A percentile compares a stretch with the other conserved stretches of the same genome.
Conservation (phyloP, 2,888 invertebrate species). For the Zonitis immaculata region DNA sequence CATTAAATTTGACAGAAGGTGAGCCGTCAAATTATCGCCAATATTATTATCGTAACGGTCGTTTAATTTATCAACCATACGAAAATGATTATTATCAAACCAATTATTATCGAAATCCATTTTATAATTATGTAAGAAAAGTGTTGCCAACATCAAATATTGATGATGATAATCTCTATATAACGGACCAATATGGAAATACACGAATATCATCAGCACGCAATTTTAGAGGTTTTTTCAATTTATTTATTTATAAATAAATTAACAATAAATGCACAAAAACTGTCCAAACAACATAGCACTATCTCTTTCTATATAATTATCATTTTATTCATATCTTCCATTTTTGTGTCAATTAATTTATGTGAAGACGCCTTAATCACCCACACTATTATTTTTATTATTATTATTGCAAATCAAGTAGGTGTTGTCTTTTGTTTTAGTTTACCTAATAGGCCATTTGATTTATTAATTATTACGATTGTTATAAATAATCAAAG, state of each 20-base stretch:
- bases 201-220: conserved; percentile 33
- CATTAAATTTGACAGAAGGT: conserved; percentile 21
- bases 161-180: not conserved
- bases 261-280: not conserved
- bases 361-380: not conserved
- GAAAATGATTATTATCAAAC: conserved; percentile 29
- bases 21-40: conserved; percentile 32
- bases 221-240: conserved; percentile 26
- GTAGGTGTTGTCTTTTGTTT: not conserved
- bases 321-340: not conserved
- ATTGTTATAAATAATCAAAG: not conserved
- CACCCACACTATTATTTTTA: not conserved
- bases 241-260: not conserved
- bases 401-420: not conserved
- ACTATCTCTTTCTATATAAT: not conserved
- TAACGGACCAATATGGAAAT: conserved; percentile 33
- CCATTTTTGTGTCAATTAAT: not conserved
- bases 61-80: conserved; percentile 22
- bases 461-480: not conserved
- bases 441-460: no score
- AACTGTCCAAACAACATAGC: not conserved
- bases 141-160: not conserved
- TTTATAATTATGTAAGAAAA: not conserved
- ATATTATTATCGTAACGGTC: conserved; percentile 26
- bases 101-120: conserved; percentile 6